These are phyloP conservation scores for Naso thynnoides DNA, from an alignment of 2,797 vertebrate genomes.

Conservation along the genomic window DNA sequence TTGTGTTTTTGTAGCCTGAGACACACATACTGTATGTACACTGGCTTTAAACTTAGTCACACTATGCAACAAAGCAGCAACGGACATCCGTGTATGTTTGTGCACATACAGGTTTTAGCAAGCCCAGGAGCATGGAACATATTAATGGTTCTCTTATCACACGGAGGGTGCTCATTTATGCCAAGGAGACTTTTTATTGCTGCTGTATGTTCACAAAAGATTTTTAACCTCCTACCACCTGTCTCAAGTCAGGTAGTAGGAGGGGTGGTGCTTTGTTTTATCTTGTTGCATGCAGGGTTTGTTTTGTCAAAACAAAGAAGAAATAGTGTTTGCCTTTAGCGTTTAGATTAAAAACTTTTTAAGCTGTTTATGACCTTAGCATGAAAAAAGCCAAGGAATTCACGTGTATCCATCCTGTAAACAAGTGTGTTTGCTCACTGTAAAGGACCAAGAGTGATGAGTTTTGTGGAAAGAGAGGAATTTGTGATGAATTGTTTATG, in stretches of 20 bases:
- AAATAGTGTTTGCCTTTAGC: background rate
- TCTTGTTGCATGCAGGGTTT: background rate
- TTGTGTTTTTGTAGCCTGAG: slow-evolving; percentile 1
- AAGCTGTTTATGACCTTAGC: background rate
- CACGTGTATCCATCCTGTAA: background rate
- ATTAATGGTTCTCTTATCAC: slow-evolving; percentile 11
- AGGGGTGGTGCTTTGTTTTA: background rate
- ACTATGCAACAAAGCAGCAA: background rate
- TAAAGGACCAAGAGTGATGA: slow-evolving; percentile 1
- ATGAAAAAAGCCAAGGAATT: background rate
- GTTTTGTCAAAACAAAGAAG: background rate
- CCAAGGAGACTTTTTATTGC: background rate
- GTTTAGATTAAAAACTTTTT: background rate
- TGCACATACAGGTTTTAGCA: slow-evolving; percentile 37
- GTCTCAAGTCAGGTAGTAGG: background rate
- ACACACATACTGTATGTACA: slow-evolving; percentile 9
- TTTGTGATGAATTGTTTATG: background rate
- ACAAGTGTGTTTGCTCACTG: background rate
- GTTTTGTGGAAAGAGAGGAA: background rate
- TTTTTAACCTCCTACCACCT: background rate
- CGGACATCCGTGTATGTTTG: background rate
- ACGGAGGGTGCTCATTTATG: background rate
- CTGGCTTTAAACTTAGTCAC: background rate
- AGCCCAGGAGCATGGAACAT: background rate
- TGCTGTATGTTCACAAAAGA: background rate